Conservation (phyloP, 2,797 vertebrate genomes). For the Poecilia wingei region DNA sequence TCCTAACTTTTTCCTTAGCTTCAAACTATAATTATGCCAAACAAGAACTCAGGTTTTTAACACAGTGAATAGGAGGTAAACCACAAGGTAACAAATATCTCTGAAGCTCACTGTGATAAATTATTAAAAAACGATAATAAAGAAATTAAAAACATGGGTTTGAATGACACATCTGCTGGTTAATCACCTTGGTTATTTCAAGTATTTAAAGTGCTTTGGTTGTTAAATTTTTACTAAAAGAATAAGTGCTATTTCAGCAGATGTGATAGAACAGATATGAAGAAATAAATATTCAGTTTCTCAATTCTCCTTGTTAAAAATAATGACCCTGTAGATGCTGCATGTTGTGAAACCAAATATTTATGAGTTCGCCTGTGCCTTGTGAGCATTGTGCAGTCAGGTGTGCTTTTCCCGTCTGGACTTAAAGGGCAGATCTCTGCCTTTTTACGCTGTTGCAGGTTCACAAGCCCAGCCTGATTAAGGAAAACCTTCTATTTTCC, state of each 20-base stretch:
- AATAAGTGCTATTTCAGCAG: background rate
- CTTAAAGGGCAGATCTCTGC: constrained; percentile 47
- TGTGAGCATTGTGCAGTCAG: constrained; percentile 41
- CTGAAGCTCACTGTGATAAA: background rate
- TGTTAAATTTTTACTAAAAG: background rate
- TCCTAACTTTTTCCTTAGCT: background rate
- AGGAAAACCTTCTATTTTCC: constrained; percentile 47
- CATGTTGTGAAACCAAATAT: constrained; percentile 28
- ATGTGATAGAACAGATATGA: background rate
- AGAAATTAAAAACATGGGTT: background rate
- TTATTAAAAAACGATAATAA: background rate
- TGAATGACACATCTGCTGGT: background rate
- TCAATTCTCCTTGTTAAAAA: constrained; percentile 8
- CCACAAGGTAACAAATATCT: background rate
- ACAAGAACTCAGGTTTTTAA: background rate
- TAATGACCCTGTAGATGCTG: constrained; percentile 16
- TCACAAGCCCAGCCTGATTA: constrained; percentile 60
- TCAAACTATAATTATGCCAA: background rate
- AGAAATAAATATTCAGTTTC: constrained; percentile 4
- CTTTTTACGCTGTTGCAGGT: constrained; percentile 36
- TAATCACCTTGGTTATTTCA: background rate
- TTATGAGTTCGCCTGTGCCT: constrained; percentile 50
- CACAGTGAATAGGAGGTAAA: background rate
- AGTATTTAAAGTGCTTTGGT: background rate
- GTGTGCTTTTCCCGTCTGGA: constrained; percentile 59